phyloP scores from a whole-genome alignment of 2,113 vertebrate species.

The Cyrtonyx montezumae region DNA sequence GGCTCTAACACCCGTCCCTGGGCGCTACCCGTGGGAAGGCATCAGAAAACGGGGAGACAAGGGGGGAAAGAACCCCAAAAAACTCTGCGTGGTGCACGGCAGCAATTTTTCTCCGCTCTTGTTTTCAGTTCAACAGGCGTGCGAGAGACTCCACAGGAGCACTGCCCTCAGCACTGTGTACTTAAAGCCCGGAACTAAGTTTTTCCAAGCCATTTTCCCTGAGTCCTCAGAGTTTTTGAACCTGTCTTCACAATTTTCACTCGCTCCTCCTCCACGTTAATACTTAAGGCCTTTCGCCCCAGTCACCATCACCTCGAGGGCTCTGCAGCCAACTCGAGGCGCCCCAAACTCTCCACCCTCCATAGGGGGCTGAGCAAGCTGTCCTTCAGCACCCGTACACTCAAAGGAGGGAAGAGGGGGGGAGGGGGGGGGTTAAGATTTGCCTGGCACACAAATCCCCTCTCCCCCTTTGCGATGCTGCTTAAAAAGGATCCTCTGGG shows the following conservation, averaged over 20 bases:
- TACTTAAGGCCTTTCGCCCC: slow-evolving; percentile 19
- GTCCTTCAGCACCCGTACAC: background rate
- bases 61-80: slow-evolving; percentile 69
- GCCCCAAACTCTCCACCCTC: background rate
- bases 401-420: background rate
- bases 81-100: background rate
- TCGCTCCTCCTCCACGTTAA: background rate
- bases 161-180: slow-evolving; percentile 60
- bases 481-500: background rate
- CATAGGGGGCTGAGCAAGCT: background rate
- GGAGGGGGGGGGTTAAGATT: background rate
- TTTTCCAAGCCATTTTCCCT: slow-evolving; percentile 43
- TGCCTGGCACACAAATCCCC: background rate
- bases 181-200: slow-evolving; percentile 23
- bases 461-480: background rate
- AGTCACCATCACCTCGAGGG: background rate
- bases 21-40: slow-evolving; percentile 3
- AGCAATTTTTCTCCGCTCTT: background rate
- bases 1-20: slow-evolving; percentile 42
- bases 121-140: background rate
- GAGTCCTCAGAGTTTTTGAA: slow-evolving; percentile 52
- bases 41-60: background rate
- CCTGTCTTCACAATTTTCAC: slow-evolving; percentile 50
- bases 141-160: slow-evolving; percentile 23
- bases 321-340: background rate